Base-by-base conservation (phyloP, 2,797 vertebrate genomes). In the Erithacus rubecula region DNA sequence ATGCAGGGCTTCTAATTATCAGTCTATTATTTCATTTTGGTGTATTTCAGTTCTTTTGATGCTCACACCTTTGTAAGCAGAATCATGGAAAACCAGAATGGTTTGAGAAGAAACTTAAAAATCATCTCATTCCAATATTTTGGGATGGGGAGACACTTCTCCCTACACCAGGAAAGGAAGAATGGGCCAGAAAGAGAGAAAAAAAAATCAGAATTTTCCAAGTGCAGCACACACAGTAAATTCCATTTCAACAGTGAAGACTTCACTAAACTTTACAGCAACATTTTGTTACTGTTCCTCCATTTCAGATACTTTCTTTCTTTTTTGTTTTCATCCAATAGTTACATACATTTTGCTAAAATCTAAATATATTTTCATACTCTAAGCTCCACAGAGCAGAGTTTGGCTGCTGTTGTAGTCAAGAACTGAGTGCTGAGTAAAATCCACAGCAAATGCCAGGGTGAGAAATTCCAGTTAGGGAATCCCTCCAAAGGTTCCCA, bases 11-110 rank as follows among this genome's bases (percentile, higher is more conserved):
- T 37, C 4, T n/a, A 53, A 70, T 63, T 14, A 55, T 8, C 56
- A 53, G 29, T 20, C 30, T 58, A 0, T 32, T 26, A 4, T 23
- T 83, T 62, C 6, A 39, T n/a, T 52, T 47, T 0, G 1, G 36
- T 47, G 20, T 5, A 34, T 2, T 51, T 72, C 36, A 27, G 29
- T 23, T 44, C 27, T 21, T 43, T 52, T 55, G 29, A 51, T 46
- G 39, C 9, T 63, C 52, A 51, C 53, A 68, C 15, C n/a, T 89
- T 72, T 46, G 32, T 37, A n/a, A 26, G 36, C 18, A 62, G 44
- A 27, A 89, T 14, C 11, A 15, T 24, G 19, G 71, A 19, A 56
- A 30, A 7, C 4, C 64, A 70, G 29, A 15, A 26, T 15, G 63
- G 27, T n/a, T 82, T 49, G 78, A 20, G 44, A 56, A 26, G 56